phyloP scores from a whole-genome alignment of 2,113 vertebrate genomes.

The Galbula dea region DNA sequence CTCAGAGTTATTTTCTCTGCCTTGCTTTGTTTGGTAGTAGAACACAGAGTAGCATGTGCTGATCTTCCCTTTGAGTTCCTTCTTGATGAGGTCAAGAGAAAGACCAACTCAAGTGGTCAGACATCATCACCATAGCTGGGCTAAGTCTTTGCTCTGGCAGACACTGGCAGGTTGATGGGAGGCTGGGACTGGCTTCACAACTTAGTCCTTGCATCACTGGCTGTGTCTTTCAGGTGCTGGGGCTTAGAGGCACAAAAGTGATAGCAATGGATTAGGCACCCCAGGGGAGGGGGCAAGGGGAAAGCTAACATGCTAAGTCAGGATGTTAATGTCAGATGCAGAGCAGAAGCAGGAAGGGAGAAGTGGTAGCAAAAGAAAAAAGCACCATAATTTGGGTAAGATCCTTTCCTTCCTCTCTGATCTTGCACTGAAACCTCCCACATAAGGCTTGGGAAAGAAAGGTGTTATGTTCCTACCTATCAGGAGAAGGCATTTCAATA shows the following conservation, averaged over 20 bases:
- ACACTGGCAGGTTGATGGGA: background rate
- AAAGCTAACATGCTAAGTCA: background rate
- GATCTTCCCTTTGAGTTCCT: background rate
- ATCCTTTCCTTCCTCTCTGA: background rate
- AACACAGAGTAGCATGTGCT: background rate
- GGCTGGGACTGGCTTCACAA: background rate
- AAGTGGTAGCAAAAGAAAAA: background rate
- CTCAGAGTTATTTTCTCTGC: background rate
- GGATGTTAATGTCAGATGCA: background rate
- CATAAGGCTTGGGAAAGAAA: background rate
- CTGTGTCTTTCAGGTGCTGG: background rate
- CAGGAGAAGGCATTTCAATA: background rate
- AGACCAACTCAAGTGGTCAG: fast-evolving
- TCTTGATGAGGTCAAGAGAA: background rate
- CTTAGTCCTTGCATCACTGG: background rate
- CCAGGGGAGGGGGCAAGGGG: background rate
- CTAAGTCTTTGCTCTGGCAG: background rate
- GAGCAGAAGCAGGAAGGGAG: background rate
- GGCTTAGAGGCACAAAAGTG: background rate
- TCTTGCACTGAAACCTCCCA: background rate
- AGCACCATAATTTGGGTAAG: background rate
- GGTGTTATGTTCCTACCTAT: background rate
- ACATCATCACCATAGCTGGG: background rate
- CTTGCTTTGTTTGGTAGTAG: background rate
- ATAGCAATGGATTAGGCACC: background rate